Evolutionary conservation across 2,113 vertebrate genomes (phyloP), one percentile per base, ranked within the genome.

Genomic region (Dromas ardeola): DNA sequence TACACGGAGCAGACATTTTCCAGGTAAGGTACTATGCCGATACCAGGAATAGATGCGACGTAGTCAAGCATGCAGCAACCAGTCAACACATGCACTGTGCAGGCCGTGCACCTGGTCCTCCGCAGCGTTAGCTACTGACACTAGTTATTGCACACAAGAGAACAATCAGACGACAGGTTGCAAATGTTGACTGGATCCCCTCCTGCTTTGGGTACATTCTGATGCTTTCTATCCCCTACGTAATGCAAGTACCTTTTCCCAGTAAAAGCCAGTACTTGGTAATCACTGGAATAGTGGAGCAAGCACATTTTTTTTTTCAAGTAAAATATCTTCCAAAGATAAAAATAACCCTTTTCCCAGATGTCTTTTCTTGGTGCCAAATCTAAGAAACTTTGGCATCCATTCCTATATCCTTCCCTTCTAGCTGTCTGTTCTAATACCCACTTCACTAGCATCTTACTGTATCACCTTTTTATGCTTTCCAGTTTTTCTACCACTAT

Each of bases 41-140:
- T 7, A 29, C 11, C 76, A 13, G 40, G 43, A 66, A 42, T 1
- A 80, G 86, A 22, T 0, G 18, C 0, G 6, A 47, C 0, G 2
- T 34, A 42, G 11, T 49, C 27, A 23, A 3, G 25, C 77, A 58
- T 22, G 84, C 89, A 77, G 73, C 4, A 3, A 52, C 0, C 15
- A 58, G 55, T 25, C 55, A 30, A 20, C 7, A 69, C n/a, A 9
- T 14, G 89, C 23, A 0, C 47, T 2, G 4, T 25, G 69, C 73
- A 52, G 72, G 63, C 13, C 88, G 10, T 7, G 36, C 73, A n/a
- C 38, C 34, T 0, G 0, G 34, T 29, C 56, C 61, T 56, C 65
- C 0, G 4, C 91, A 61, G 82, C 1, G 4, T 11, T 19, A 17
- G 43, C 30, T 66, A 30, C 5, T 2, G 16, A n/a, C 76, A 36